Base-by-base conservation (phyloP, 2,888 invertebrate genomes). In the Philereme transversata region DNA sequence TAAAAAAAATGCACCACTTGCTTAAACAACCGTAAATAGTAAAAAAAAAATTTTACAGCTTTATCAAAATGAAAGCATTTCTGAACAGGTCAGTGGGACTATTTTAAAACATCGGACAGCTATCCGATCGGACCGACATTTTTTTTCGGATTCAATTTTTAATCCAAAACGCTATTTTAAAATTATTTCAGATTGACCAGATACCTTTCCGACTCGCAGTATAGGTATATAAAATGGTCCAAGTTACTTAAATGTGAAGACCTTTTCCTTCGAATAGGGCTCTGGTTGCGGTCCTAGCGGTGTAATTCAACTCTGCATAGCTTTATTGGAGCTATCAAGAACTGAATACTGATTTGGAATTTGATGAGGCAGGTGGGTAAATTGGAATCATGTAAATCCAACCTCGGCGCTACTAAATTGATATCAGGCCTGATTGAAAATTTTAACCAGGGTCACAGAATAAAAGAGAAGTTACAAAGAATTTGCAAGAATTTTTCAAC, bases 341-440 rank as follows among this genome's bases (percentile, higher is more conserved):
- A 56, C 52, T 55, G 62, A 63, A 63, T 63, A 59, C 60, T 64
- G 61, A 63, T 59, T 62, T 56, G 57, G 57, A 60, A 60, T 64
- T 64, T 62, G 62, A 62, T 67, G 59, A 63, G 62, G 62, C 62
- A 63, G 62, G 62, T 63, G 56, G 62, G 62, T 63, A 63, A 63
- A 63, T 63, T 63, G 62, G 62, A 63, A 63, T 63, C 62, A 63
- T 63, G 62, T 63, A 59, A 63, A 63, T 63, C 49, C 51, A 40
- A 47, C 56, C 47, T 55, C 49, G 52, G 10, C 51, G 51, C 51
- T 49, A 56, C 59, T 56, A 58, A 63, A 63, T 56, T 63, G 62
- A 59, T 54, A 57, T 56, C 52, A 54, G 43, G 55, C 45, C 35
- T 59, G 59, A 59, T 63, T 63, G 59, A 59, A 62, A 59, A 59